A percentile compares a stretch with the other conserved stretches of the same genome.
phyloP scores from a whole-genome alignment of 1,140 invertebrate species.

The Camponotus pennsylvanicus region DNA sequence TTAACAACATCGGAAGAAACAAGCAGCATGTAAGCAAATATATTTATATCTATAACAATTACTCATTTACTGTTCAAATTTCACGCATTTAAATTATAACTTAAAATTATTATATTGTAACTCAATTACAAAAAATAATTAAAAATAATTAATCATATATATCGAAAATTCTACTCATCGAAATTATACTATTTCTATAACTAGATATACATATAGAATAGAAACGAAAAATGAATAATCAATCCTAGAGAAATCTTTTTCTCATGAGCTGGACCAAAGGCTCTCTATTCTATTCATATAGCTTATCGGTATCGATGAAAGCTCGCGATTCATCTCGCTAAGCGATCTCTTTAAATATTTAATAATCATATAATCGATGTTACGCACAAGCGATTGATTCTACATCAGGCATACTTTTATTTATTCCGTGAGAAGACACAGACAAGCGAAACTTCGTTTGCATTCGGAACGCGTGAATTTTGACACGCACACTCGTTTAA shows the following conservation, averaged over 20 bases:
- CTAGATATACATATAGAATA: not conserved
- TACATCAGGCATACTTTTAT: slow-evolving; percentile 58
- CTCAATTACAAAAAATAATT: not conserved
- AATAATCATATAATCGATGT: slow-evolving; percentile 64
- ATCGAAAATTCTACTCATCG: not conserved
- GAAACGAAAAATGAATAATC: not conserved
- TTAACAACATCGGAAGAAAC: slow-evolving; percentile 74
- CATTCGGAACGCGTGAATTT: slow-evolving; percentile 64
- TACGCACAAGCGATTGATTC: slow-evolving; percentile 8
- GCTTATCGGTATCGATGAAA: slow-evolving; percentile 53
- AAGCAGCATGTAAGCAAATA: slow-evolving; percentile 74
- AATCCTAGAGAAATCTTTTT: not conserved
- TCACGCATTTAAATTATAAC: not conserved
- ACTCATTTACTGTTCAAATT: not conserved
- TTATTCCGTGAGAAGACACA: slow-evolving; percentile 70
- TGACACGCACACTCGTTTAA: not conserved
- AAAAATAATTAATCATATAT: not conserved
- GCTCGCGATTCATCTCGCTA: slow-evolving; percentile 49
- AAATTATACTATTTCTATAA: slow-evolving; percentile 9
- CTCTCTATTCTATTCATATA: not conserved
- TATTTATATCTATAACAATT: not conserved
- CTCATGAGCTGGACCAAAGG: not conserved
- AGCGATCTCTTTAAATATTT: slow-evolving; percentile 74
- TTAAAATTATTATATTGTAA: not conserved
- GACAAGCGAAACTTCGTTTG: slow-evolving; percentile 61